Conservation (phyloP, 2,797 vertebrate genomes). For the Odontamblyopus rebecca region DNA sequence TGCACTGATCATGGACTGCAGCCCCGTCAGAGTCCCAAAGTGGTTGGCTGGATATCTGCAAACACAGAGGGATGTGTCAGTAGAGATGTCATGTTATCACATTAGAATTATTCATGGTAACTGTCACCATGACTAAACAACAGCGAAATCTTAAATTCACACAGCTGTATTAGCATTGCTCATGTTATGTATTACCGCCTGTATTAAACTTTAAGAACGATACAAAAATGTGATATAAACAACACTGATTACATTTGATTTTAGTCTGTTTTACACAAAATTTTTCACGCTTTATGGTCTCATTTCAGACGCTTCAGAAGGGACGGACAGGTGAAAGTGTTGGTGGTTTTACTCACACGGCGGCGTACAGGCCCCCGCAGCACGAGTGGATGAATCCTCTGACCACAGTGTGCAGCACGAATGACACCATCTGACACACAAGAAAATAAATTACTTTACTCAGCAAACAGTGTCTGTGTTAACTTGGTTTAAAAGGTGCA, state of each 20-base stretch:
- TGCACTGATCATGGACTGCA: conserved; percentile 88
- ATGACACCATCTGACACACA: conserved; percentile 75
- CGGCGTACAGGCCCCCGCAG: conserved; percentile 88
- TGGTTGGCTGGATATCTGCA: conserved; percentile 85
- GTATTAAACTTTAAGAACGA: no score
- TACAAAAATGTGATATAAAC: no score
- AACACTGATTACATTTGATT: no score
- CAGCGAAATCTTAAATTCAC: no score
- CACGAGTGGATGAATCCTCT: conserved; percentile 91
- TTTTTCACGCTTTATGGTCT: no score
- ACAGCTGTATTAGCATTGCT: no score
- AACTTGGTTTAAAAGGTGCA: no score
- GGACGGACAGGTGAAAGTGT: background rate
- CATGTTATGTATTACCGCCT: no score
- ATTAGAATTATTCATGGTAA: background rate
- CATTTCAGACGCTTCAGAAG: no score
- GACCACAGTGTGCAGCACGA: conserved; percentile 85
- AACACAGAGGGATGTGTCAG: background rate
- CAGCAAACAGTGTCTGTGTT: background rate
- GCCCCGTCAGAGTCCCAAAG: conserved; percentile 86
- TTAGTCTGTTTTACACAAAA: no score
- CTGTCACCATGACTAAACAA: background rate
- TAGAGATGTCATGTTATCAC: background rate
- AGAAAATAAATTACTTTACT: background rate
- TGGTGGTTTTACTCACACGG: conserved; percentile 79